Evolutionary conservation across 2,113 vertebrate species (phyloP).

Genomic region (Colius striatus): DNA sequence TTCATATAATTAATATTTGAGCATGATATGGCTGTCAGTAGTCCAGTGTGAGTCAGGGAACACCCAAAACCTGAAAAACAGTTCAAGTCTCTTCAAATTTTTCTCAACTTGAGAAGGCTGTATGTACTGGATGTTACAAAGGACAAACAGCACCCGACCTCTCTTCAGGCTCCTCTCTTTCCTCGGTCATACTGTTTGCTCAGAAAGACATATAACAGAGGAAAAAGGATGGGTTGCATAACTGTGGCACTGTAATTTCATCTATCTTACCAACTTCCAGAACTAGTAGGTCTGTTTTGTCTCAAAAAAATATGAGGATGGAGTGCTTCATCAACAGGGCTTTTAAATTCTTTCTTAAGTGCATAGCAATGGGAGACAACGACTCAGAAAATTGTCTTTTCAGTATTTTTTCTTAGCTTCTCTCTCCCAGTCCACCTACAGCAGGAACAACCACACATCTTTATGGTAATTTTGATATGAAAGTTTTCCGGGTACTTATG

Average conservation of each 20-base stretch:
- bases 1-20: not conserved
- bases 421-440: not conserved
- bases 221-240: not conserved
- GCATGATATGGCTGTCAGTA: not conserved
- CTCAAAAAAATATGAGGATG: not conserved
- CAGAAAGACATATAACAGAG: fast-evolving
- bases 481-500: slow-evolving; percentile 38
- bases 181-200: not conserved
- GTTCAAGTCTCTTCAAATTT: not conserved
- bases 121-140: not conserved
- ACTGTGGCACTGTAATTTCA: not conserved
- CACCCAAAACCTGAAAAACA: not conserved
- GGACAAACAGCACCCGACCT: fast-evolving
- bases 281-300: not conserved
- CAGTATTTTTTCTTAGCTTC: not conserved
- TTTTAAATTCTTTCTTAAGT: not conserved
- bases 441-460: slow-evolving; percentile 3
- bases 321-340: not conserved
- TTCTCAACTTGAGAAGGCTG: not conserved
- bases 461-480: slow-evolving; percentile 42
- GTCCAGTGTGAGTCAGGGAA: not conserved
- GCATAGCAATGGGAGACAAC: not conserved
- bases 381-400: not conserved
- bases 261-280: not conserved
- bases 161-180: not conserved